phyloP scores from a whole-genome alignment of 2,113 vertebrate species.

The Vulpes ferrilata region DNA sequence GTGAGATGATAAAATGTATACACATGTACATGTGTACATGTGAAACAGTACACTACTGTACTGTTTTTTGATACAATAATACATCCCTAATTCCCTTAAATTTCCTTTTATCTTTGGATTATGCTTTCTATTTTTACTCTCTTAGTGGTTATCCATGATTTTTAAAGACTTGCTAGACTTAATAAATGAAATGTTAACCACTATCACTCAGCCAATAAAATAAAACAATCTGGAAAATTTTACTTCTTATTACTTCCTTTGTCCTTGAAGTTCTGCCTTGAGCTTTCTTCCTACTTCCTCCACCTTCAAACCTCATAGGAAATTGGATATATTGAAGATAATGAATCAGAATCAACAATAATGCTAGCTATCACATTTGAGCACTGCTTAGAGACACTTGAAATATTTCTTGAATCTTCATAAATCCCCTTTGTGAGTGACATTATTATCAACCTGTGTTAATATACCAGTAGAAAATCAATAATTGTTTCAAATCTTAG shows the following conservation, averaged over 20 bases:
- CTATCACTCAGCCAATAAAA: background rate
- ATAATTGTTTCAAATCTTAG: background rate
- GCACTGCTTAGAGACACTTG: background rate
- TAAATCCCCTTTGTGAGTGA: background rate
- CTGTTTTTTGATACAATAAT: background rate
- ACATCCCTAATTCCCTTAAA: background rate
- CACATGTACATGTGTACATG: no score
- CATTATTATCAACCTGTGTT: background rate
- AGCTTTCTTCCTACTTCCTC: background rate
- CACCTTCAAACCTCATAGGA: background rate
- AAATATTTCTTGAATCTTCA: background rate
- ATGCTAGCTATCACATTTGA: background rate
- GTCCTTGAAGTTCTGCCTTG: background rate
- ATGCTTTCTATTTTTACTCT: background rate
- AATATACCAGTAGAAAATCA: background rate
- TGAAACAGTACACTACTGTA: background rate
- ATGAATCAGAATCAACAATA: background rate
- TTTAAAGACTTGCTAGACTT: background rate
- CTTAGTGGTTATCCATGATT: background rate
- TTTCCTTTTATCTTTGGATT: background rate
- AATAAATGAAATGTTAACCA: background rate
- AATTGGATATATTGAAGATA: background rate
- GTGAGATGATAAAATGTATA: background rate
- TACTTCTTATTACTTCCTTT: background rate
- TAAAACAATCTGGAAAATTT: background rate